phyloP scores from a whole-genome alignment of 2,113 vertebrate species.

The Colaptes auratus region DNA sequence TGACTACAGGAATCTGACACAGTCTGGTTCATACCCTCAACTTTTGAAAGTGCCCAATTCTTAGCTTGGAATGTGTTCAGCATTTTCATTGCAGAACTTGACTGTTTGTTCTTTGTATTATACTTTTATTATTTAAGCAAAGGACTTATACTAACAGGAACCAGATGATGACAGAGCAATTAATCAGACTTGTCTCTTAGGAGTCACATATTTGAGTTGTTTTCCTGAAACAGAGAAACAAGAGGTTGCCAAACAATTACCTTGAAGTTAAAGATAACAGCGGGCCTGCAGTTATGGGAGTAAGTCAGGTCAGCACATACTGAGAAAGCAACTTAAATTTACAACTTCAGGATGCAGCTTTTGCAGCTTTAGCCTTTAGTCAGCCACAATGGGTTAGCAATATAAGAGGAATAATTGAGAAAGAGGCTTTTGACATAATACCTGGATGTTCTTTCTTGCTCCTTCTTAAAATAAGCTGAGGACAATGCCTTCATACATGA shows the following conservation, averaged over 20 bases:
- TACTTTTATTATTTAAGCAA: slow-evolving; percentile 14
- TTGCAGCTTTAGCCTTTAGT: slow-evolving; percentile 42
- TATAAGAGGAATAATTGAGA: slow-evolving; percentile 34
- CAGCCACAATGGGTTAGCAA: slow-evolving; percentile 24
- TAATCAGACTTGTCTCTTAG: slow-evolving; percentile 6
- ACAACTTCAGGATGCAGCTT: slow-evolving; percentile 10
- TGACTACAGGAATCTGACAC: background rate
- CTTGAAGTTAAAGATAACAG: slow-evolving; percentile 36
- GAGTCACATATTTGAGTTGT: slow-evolving; percentile 1
- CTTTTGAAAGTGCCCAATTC: background rate
- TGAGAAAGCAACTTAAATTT: slow-evolving; percentile 33
- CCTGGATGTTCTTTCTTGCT: slow-evolving; percentile 45
- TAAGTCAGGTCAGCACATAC: slow-evolving; percentile 34
- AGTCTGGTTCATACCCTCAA: background rate
- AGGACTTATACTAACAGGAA: background rate
- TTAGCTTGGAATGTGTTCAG: background rate
- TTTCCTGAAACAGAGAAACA: slow-evolving; percentile 19
- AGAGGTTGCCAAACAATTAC: slow-evolving; percentile 1
- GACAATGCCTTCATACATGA: slow-evolving; percentile 25
- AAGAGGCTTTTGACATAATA: slow-evolving; percentile 55
- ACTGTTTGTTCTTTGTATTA: slow-evolving; percentile 18
- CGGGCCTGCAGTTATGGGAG: background rate
- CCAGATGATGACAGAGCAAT: slow-evolving; percentile 31
- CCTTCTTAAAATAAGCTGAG: slow-evolving; percentile 43
- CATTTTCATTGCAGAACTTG: background rate